A percentile compares a stretch with the other conserved stretches of the same genome.
Evolutionary conservation across 2,888 invertebrate genomes (phyloP).

Genomic region (Amblyjoppa fuscipennis): DNA sequence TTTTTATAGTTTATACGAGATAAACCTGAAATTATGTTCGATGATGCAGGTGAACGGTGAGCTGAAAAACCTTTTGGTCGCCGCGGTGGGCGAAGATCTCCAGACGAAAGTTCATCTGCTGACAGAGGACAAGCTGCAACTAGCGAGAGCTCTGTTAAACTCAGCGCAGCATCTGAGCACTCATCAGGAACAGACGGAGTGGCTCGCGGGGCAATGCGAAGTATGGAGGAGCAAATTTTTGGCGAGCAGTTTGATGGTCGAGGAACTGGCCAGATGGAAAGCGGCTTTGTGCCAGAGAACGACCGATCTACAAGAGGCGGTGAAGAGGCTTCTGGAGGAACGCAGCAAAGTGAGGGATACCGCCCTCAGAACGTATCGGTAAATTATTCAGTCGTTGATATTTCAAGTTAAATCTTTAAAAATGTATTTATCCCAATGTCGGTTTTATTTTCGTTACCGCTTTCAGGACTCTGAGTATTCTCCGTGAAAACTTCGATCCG

Average conservation of each 20-base stretch:
- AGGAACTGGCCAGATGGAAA: slow-evolving; percentile 93
- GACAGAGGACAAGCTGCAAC: slow-evolving; percentile 96
- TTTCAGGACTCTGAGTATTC: slow-evolving; percentile 84
- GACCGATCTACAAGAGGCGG: slow-evolving; percentile 89
- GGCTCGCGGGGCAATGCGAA: slow-evolving; percentile 97
- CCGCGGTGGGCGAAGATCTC: slow-evolving; percentile 97
- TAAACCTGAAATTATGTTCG: background rate
- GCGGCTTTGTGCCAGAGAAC: slow-evolving; percentile 91
- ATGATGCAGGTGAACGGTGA: slow-evolving; percentile 93
- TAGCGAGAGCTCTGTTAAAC: slow-evolving; percentile 93
- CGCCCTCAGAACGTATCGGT: slow-evolving; percentile 89
- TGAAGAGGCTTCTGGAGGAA: slow-evolving; percentile 91
- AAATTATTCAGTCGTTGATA: slow-evolving; percentile 69
- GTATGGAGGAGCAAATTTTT: slow-evolving; percentile 99
- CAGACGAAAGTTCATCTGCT: slow-evolving; percentile 95
- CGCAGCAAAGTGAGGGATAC: slow-evolving; percentile 88
- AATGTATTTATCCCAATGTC: background rate
- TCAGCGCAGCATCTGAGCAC: slow-evolving; percentile 94
- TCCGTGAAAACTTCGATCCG: slow-evolving; percentile 87
- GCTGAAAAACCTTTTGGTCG: slow-evolving; percentile 96
- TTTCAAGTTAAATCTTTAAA: background rate
- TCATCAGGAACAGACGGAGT: slow-evolving; percentile 97
- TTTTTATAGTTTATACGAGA: background rate
- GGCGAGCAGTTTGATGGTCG: slow-evolving; percentile 97
- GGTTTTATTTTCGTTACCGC: background rate